Evolutionary conservation across 2,888 invertebrate species (phyloP), one percentile per base, ranked within the genome.

Genomic region (Brachyopa scutellaris): DNA sequence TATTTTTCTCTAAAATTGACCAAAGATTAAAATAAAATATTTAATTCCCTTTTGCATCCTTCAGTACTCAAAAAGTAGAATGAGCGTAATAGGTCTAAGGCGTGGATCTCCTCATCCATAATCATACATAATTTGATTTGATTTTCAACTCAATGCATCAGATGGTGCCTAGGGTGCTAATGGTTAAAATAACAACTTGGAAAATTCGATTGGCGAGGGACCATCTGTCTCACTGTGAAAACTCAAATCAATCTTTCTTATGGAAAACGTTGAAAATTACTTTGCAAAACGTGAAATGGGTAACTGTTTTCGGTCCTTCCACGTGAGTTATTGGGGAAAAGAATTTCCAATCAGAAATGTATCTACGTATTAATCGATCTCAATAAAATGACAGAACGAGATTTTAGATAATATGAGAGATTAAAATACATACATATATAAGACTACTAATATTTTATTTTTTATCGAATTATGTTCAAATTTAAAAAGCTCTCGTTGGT

Each of bases 71-170:
- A 59, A 42, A 19, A 42, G 11, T 11, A 17, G 11, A 59, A n/a
- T n/a, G 17, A 40, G 40, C 26, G 40, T 40, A 57, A n/a, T 40
- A n/a, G n/a, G n/a, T n/a, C n/a, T 17, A 57, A 57, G 29, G 40
- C 17, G 29, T 42, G 40, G n/a, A 42, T 59, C 42, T 59, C 9
- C 40, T 59, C 59, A 29, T 59, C 59, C 29, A 40, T 42, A 59
- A 55, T 55, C 36, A 59, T 42, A n/a, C 40, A 59, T 42, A 42
- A 59, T 59, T 59, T 59, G 40, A 42, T n/a, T n/a, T n/a, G n/a
- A n/a, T n/a, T n/a, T n/a, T n/a, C n/a, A n/a, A 19, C 40, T 29
- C 59, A 42, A 42, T 31, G 29, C 29, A 29, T 26, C 40, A 42
- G 59, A 59, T 59, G 59, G 15, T 59, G 36, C 59, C 59, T 42